Conservation (phyloP, 2,797 vertebrate species). For the Poecilia wingei region DNA sequence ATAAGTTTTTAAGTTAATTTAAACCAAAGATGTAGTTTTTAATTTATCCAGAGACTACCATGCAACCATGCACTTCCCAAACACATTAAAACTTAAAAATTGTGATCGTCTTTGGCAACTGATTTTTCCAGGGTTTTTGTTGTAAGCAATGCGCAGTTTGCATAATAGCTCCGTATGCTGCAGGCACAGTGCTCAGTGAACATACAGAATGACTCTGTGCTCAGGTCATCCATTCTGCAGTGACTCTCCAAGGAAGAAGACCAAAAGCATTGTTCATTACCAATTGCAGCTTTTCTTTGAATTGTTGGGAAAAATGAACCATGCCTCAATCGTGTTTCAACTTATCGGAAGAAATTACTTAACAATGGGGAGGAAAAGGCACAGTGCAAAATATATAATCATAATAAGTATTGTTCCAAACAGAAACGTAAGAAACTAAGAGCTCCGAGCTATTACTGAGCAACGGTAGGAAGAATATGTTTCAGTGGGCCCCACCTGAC, state of each 20-base stretch:
- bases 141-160: slow-evolving; percentile 2
- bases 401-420: background rate
- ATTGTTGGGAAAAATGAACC: slow-evolving; percentile 34
- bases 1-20: background rate
- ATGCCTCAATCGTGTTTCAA: slow-evolving; percentile 1
- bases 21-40: background rate
- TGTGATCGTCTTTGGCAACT: background rate
- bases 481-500: slow-evolving; percentile 16
- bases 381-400: slow-evolving; percentile 1
- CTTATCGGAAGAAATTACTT: slow-evolving; percentile 1
- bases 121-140: background rate
- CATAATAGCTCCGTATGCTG: slow-evolving; percentile 18
- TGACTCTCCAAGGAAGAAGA: slow-evolving; percentile 15
- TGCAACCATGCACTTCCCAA: background rate
- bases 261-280: slow-evolving; percentile 9
- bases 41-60: slow-evolving; percentile 31
- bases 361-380: slow-evolving; percentile 3
- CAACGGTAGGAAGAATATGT: slow-evolving; percentile 36
- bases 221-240: slow-evolving; percentile 2
- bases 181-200: slow-evolving; percentile 6
- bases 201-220: slow-evolving; percentile 12
- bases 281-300: slow-evolving; percentile 25
- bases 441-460: slow-evolving; percentile 14
- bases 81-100: background rate
- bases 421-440: background rate